Evolutionary conservation across 2,888 invertebrate species (phyloP), one percentile per base, ranked within the genome.

Genomic region (Electrophaes corylata): DNA sequence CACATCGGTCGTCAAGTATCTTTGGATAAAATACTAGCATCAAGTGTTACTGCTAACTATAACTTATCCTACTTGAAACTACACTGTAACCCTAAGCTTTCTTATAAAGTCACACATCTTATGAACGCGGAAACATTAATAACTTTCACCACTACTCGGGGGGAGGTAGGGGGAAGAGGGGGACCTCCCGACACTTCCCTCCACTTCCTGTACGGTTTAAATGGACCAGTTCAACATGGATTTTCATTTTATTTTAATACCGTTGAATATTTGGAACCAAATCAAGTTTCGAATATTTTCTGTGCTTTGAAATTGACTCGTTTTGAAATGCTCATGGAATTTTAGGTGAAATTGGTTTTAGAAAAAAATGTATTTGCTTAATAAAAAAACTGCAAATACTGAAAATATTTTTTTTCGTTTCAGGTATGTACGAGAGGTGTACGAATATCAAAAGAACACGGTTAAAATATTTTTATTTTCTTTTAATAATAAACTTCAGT

Each of bases 41-140:
- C 8, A 10, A 26, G 26, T 26, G 6, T 6, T 29, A 10, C 16
- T 18, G 11, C 31, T 45, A 1, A n/a, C 44, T 44, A 16, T 44
- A n/a, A 45, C 18, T 45, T 45, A 45, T 19, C 45, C n/a, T 18
- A 31, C 45, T n/a, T 45, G 45, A 4, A 18, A 3, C 14, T 8
- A 8, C 45, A 4, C 45, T 45, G 45, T 31, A 23, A 16, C 43
- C 11, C 37, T 56, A 45, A 56, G 56, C 49, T 56, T 45, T 50
- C 56, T 50, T 56, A 49, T 45, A 39, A 50, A 56, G 44, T 50
- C 45, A 35, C 20, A 19, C n/a, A n/a, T n/a, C n/a, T n/a, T n/a
- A n/a, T n/a, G n/a, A n/a, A n/a, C 10, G 14, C 39, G 48, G 48
- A 55, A 49, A 40, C 56, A 56, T 56, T 56, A 33, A 56, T 56